Conservation (phyloP, 2,113 vertebrate species). For the Vulpes vulpes region DNA sequence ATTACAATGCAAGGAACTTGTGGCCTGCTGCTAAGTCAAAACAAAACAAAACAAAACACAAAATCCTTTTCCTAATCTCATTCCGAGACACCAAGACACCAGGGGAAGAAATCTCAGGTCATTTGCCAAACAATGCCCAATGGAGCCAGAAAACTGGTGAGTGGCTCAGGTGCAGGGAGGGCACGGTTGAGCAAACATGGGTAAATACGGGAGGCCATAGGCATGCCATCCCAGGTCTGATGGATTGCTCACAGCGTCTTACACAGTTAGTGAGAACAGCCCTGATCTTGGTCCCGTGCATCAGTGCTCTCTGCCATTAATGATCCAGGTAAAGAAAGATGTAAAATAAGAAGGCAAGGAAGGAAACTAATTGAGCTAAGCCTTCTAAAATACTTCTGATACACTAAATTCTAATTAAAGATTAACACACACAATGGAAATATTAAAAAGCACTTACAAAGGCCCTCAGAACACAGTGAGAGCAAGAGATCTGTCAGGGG, state of each 20-base stretch:
- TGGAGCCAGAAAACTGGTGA: background rate
- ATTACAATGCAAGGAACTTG: background rate
- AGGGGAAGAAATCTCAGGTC: background rate
- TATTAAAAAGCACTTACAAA: constrained; percentile 77
- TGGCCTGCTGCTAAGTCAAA: background rate
- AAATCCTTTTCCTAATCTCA: background rate
- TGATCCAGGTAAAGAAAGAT: constrained; percentile 63
- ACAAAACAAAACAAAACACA: background rate
- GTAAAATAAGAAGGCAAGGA: constrained; percentile 52
- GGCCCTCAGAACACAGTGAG: constrained; percentile 49
- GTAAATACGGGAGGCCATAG: background rate
- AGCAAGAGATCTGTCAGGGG: constrained; percentile 20
- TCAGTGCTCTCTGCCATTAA: constrained; percentile 46
- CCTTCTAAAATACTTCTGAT: constrained; percentile 72
- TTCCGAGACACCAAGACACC: background rate
- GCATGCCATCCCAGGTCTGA: background rate
- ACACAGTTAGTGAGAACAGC: background rate
- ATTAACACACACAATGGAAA: constrained; percentile 69
- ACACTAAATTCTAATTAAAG: constrained; percentile 76
- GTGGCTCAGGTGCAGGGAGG: background rate
- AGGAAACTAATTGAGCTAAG: constrained; percentile 69
- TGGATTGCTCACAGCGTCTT: background rate
- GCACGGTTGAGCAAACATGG: background rate
- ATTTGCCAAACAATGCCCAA: background rate
- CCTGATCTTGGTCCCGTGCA: background rate